These are phyloP conservation scores for Apamea epomidion DNA, from an alignment of 2,888 invertebrate genomes.

Conservation along the genomic window DNA sequence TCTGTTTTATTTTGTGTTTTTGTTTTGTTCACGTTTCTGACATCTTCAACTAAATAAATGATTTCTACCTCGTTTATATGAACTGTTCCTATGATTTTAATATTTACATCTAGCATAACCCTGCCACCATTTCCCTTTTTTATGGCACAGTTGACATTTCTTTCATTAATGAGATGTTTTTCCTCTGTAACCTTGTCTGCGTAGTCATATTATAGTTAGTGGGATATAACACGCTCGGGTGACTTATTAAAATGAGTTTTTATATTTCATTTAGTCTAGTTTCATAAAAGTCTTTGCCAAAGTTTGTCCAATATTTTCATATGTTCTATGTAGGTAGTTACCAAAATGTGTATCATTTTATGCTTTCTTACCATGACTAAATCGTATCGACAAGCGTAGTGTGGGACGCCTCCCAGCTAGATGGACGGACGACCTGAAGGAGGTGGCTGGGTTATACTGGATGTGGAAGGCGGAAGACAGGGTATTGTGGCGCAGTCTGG, in stretches of 20 bases:
- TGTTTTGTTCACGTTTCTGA: conserved; percentile 30
- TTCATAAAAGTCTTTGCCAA: background rate
- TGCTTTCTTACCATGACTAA: background rate
- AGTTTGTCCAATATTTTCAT: background rate
- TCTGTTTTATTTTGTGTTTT: conserved; percentile 37
- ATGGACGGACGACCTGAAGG: too few relatives aligned
- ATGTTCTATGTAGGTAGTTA: background rate
- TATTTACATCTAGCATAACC: conserved; percentile 1
- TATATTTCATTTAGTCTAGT: background rate
- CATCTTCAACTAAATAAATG: conserved; percentile 22
- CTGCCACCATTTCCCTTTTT: background rate
- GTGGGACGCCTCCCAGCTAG: too few relatives aligned
- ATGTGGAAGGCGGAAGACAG: too few relatives aligned
- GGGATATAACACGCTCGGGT: background rate
- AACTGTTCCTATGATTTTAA: background rate
- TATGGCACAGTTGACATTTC: background rate
- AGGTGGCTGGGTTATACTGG: too few relatives aligned
- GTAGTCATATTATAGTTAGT: background rate
- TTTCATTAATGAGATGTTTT: background rate
- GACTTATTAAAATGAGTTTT: background rate
- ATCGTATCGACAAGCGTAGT: too few relatives aligned
- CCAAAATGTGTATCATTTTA: background rate
- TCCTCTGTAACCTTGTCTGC: too few relatives aligned
- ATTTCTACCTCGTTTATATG: conserved; percentile 21
- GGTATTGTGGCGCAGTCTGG: too few relatives aligned